phyloP scores from a whole-genome alignment of 2,888 invertebrate species.

The Ptilodon capucinus region DNA sequence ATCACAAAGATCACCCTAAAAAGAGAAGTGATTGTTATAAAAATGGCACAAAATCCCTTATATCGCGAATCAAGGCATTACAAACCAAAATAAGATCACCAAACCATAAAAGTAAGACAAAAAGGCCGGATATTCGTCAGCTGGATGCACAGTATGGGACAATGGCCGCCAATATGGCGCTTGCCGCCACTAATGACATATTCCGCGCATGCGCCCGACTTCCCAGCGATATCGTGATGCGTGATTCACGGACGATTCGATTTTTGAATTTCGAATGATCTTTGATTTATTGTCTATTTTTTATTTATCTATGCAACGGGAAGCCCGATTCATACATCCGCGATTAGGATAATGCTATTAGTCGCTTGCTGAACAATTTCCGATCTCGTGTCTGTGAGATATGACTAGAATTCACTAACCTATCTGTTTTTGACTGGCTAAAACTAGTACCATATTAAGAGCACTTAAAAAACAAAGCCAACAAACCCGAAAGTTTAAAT shows the following conservation, averaged over 20 bases:
- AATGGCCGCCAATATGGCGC: constrained; percentile 52
- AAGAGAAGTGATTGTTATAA: constrained; percentile 7
- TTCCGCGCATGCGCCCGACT: constrained; percentile 61
- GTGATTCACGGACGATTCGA: constrained; percentile 54
- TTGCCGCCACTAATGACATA: constrained; percentile 50
- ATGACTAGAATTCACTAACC: too few relatives aligned
- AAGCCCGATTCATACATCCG: background rate
- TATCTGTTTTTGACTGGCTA: too few relatives aligned
- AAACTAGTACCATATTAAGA: too few relatives aligned
- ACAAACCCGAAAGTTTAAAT: too few relatives aligned
- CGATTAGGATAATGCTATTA: too few relatives aligned
- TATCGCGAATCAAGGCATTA: constrained; percentile 22
- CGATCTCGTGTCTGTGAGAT: too few relatives aligned
- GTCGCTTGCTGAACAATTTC: too few relatives aligned
- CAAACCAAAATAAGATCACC: constrained; percentile 32
- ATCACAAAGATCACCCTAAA: background rate
- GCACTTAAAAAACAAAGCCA: too few relatives aligned
- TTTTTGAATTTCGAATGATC: constrained; percentile 44
- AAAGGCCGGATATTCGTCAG: constrained; percentile 58
- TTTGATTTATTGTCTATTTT: constrained; percentile 23
- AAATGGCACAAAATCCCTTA: constrained; percentile 17
- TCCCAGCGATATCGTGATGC: constrained; percentile 57
- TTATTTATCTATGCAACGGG: constrained; percentile 26
- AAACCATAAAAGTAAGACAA: constrained; percentile 36
- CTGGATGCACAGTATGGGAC: constrained; percentile 40